Conservation (phyloP, 1,140 invertebrate genomes). For the Cepaea nemoralis region DNA sequence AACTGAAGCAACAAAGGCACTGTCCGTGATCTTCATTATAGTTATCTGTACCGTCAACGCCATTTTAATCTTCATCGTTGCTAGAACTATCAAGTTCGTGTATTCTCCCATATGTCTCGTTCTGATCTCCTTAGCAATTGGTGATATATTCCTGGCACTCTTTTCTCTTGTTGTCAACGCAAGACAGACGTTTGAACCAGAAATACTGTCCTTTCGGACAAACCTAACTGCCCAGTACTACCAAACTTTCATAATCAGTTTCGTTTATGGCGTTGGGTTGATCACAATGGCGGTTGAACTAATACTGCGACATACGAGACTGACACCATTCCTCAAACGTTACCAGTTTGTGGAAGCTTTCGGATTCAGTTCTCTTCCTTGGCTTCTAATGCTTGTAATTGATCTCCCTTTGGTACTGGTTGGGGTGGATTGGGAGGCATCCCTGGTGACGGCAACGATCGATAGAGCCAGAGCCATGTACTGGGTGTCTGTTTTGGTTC, state of each 20-base stretch:
- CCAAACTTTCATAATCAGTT: background rate
- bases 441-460: background rate
- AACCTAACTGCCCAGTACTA: background rate
- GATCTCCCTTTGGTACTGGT: background rate
- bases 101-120: background rate
- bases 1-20: background rate
- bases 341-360: background rate
- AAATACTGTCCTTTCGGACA: background rate
- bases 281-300: background rate
- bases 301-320: background rate
- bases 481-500: background rate
- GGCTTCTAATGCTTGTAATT: background rate
- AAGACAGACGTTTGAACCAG: background rate
- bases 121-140: background rate
- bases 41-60: background rate
- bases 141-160: slow-evolving; percentile 2
- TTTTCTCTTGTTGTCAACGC: background rate
- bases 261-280: background rate
- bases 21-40: background rate
- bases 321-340: no score
- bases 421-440: background rate
- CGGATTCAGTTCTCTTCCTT: background rate
- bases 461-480: background rate
- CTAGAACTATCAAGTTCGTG: background rate
- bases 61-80: background rate